Conservation (phyloP, 2,888 invertebrate species). For the Empis stercorea region DNA sequence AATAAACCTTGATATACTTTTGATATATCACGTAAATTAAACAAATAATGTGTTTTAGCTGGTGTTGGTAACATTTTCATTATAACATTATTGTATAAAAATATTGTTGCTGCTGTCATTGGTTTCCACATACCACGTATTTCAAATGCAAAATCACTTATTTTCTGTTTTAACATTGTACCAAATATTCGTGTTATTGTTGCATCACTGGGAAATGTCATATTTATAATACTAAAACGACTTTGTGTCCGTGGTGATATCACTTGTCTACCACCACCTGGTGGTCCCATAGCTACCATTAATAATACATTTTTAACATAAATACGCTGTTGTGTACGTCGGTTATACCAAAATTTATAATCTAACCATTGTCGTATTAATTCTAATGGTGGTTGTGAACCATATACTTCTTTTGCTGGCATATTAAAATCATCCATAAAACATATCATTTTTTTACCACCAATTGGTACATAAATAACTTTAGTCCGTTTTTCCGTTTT, state of each 20-base stretch:
- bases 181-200: conserved; percentile 72
- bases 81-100: conserved; percentile 60
- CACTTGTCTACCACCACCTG: conserved; percentile 72
- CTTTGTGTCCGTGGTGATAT: conserved; percentile 67
- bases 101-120: conserved; percentile 61
- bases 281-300: conserved; percentile 72
- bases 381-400: conserved; percentile 81
- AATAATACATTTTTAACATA: conserved; percentile 67
- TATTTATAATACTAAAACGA: conserved; percentile 61
- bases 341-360: conserved; percentile 82
- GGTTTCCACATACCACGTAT: conserved; percentile 54
- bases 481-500: conserved; percentile 81
- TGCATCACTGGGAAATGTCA: conserved; percentile 69
- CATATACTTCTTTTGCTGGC: conserved; percentile 79
- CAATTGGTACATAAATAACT: conserved; percentile 65
- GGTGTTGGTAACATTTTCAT: conserved; percentile 74
- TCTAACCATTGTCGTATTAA: conserved; percentile 74
- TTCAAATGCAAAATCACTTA: conserved; percentile 64
- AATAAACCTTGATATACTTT: conserved; percentile 73
- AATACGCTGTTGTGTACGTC: conserved; percentile 62
- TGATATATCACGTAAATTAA: conserved; percentile 79
- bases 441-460: conserved; percentile 70
- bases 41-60: conserved; percentile 78
- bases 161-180: conserved; percentile 68
- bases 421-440: conserved; percentile 90